phyloP scores from a whole-genome alignment of 1,140 invertebrate species.

The Gryllus bimaculatus region DNA sequence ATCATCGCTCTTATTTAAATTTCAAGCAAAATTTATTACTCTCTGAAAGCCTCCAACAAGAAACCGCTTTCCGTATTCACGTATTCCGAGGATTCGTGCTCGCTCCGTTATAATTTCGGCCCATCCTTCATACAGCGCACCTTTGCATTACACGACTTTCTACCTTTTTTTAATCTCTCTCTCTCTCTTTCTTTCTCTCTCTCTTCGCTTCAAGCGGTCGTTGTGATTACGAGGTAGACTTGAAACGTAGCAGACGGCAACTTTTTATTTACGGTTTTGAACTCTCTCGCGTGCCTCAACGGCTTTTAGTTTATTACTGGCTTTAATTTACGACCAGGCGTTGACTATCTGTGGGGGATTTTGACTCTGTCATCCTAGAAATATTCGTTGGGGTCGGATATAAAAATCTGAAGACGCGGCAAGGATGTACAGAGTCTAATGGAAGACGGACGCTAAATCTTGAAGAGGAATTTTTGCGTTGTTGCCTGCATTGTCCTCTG shows the following conservation, averaged over 20 bases:
- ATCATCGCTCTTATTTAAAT: slow-evolving; percentile 1
- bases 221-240: background rate
- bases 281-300: background rate
- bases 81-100: background rate
- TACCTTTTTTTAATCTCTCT: background rate
- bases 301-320: background rate
- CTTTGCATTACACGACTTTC: background rate
- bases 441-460: background rate
- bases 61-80: background rate
- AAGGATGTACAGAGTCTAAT: background rate
- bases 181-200: background rate
- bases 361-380: slow-evolving; percentile 4
- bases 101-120: background rate
- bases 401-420: background rate
- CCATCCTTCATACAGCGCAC: background rate
- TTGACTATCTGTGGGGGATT: background rate
- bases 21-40: background rate
- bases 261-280: background rate
- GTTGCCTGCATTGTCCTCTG: background rate
- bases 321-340: background rate
- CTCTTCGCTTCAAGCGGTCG: background rate
- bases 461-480: slow-evolving; percentile 1
- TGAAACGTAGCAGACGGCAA: background rate
- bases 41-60: background rate
- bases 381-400: background rate